phyloP scores from a whole-genome alignment of 2,888 invertebrate genomes.

The Lasioglossum villosulum region DNA sequence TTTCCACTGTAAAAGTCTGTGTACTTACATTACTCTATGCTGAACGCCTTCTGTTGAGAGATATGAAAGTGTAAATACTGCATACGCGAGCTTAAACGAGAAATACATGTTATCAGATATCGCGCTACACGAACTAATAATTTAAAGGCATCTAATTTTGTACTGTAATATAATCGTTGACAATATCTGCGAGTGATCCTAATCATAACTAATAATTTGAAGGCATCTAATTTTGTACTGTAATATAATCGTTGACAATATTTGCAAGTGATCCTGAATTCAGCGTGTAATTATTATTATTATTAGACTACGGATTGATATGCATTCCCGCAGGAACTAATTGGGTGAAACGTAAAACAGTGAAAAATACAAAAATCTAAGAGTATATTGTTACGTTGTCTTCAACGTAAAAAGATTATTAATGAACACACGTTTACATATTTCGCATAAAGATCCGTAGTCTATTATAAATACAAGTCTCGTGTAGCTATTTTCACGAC shows the following conservation, averaged over 20 bases:
- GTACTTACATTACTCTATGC: not conserved
- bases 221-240: not conserved
- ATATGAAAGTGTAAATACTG: too few relatives aligned
- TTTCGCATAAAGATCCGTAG: too few relatives aligned
- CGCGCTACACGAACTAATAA: not conserved
- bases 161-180: not conserved
- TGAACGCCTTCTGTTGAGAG: not conserved
- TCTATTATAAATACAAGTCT: not conserved
- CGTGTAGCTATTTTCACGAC: slow-evolving; percentile 4
- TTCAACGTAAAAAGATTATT: too few relatives aligned
- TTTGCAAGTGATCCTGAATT: not conserved
- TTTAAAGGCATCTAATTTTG: not conserved
- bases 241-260: not conserved
- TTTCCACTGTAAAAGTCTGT: too few relatives aligned
- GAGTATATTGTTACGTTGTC: too few relatives aligned
- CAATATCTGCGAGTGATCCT: not conserved
- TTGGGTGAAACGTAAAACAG: too few relatives aligned
- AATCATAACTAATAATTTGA: not conserved
- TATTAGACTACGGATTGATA: too few relatives aligned
- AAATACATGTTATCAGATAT: too few relatives aligned
- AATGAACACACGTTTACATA: too few relatives aligned
- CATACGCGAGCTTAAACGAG: too few relatives aligned
- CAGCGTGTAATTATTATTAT: not conserved
- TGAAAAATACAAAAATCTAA: too few relatives aligned
- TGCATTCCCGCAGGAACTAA: too few relatives aligned